Evolutionary conservation across 2,888 invertebrate species (phyloP).

Genomic region (Drosophila nr. fundita): DNA sequence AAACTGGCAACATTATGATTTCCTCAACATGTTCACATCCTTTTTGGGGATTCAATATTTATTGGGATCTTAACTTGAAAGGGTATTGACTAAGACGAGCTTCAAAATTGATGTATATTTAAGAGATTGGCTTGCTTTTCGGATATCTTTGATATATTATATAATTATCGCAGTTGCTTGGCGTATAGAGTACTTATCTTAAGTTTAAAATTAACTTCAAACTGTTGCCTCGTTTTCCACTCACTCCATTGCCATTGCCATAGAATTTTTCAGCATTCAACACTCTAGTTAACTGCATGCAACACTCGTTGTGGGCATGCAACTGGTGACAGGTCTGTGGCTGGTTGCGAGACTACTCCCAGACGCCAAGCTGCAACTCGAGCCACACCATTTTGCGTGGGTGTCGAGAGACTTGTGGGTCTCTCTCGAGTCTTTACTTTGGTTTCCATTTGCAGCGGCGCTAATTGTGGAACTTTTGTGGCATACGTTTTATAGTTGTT

Average conservation of each 20-base stretch:
- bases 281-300: slow-evolving; percentile 12
- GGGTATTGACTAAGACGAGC: neutral
- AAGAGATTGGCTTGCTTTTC: too few relatives aligned
- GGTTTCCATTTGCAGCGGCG: slow-evolving; percentile 32
- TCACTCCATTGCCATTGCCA: neutral
- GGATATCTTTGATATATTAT: neutral
- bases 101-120: neutral
- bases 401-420: slow-evolving; percentile 24
- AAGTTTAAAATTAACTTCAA: neutral
- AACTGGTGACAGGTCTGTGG: slow-evolving; percentile 30
- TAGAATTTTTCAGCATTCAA: neutral
- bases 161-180: neutral
- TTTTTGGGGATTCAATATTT: slow-evolving; percentile 16
- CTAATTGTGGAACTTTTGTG: slow-evolving; percentile 70
- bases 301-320: slow-evolving; percentile 10
- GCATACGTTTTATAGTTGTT: slow-evolving; percentile 22
- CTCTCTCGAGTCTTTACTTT: slow-evolving; percentile 19
- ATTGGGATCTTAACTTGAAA: neutral
- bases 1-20: slow-evolving; percentile 22
- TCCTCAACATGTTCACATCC: slow-evolving; percentile 5
- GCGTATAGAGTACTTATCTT: neutral
- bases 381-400: slow-evolving; percentile 48
- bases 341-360: slow-evolving; percentile 13
- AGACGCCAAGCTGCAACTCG: slow-evolving; percentile 13
- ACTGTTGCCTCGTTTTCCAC: neutral